These are phyloP conservation scores for Enteromius anoplus DNA, from an alignment of 2,797 vertebrate genomes.

Conservation along the genomic window DNA sequence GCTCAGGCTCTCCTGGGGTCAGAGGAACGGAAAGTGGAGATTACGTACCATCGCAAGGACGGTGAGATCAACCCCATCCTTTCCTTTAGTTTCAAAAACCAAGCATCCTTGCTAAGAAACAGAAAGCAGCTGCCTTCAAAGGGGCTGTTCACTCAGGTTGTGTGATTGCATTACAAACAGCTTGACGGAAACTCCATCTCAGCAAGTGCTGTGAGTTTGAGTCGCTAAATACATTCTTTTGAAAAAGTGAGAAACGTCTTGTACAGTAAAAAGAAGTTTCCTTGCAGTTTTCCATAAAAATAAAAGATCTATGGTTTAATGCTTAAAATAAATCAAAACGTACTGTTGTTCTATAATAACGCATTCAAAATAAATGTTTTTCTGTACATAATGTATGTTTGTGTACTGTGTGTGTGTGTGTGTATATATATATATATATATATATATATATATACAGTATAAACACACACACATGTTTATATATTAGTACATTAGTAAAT, in stretches of 20 bases:
- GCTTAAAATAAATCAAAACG: too few species aligned
- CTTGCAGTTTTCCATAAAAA: neutral
- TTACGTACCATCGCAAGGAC: slow-evolving; percentile 97
- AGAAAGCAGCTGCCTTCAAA: neutral
- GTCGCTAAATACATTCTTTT: neutral
- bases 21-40: slow-evolving; percentile 95
- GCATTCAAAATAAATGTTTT: too few species aligned
- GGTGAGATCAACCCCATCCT: slow-evolving; percentile 81
- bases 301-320: too few species aligned
- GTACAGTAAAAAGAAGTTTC: neutral
- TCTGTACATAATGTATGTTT: too few species aligned
- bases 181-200: neutral
- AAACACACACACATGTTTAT: too few species aligned
- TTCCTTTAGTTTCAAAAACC: neutral
- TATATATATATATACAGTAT: too few species aligned
- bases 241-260: neutral
- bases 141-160: neutral
- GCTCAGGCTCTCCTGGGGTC: slow-evolving; percentile 91
- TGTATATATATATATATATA: neutral
- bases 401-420: too few species aligned
- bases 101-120: neutral
- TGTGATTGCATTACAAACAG: neutral
- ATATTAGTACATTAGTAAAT: too few species aligned
- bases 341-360: too few species aligned
- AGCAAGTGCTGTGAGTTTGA: neutral